These are phyloP conservation scores for Elgaria multicarinata DNA, from an alignment of 2,113 vertebrate species.

Conservation along the genomic window DNA sequence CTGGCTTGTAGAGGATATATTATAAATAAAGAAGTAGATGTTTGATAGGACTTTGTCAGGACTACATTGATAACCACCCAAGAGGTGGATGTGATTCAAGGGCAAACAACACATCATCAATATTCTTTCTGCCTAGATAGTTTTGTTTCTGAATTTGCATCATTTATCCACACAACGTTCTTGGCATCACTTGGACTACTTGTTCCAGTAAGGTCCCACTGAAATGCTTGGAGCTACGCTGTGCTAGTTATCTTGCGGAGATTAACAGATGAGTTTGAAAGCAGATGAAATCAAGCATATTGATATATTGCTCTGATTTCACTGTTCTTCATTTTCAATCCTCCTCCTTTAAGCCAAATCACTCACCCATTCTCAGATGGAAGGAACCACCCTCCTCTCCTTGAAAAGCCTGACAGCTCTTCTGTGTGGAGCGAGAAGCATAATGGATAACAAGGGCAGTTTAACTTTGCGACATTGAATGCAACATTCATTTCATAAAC, in stretches of 20 bases:
- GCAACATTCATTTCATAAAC: constrained; percentile 47
- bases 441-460: constrained; percentile 35
- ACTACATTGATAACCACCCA: neutral
- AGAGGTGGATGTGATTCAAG: neutral
- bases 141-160: neutral
- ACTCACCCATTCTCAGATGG: constrained; percentile 8
- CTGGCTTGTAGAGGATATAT: neutral
- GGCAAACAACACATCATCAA: neutral
- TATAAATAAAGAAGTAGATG: neutral
- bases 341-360: constrained; percentile 9
- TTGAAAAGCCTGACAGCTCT: constrained; percentile 36
- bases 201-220: neutral
- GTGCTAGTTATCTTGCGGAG: neutral
- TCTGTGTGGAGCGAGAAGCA: constrained; percentile 17
- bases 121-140: neutral
- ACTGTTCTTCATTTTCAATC: neutral
- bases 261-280: neutral
- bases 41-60: constrained; percentile 18
- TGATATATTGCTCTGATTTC: neutral
- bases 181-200: neutral
- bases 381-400: constrained; percentile 3
- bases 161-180: neutral
- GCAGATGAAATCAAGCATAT: constrained; percentile 5
- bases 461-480: constrained; percentile 20
- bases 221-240: neutral